These are phyloP conservation scores for Apteryx mantelli DNA, from an alignment of 2,113 vertebrate genomes.

Conservation along the genomic window DNA sequence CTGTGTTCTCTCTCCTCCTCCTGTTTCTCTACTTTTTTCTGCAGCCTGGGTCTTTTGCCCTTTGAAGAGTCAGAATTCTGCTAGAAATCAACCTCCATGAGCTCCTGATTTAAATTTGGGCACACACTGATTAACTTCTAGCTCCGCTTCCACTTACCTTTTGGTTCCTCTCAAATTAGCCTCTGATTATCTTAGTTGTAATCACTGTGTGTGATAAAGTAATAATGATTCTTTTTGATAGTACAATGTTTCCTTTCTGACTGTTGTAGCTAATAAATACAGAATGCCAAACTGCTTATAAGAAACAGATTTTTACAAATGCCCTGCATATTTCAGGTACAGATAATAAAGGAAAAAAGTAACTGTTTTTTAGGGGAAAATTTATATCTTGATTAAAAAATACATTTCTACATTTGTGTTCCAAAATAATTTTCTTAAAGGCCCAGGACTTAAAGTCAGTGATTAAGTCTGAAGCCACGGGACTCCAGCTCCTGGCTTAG, in stretches of 20 bases:
- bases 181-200: conserved; percentile 58
- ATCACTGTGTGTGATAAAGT: conserved; percentile 49
- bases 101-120: neutral
- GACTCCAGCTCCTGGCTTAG: neutral
- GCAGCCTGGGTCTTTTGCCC: neutral
- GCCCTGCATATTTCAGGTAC: conserved; percentile 39
- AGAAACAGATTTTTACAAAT: conserved; percentile 70
- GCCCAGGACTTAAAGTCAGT: neutral
- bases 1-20: fast-evolving
- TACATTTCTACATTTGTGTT: conserved; percentile 16
- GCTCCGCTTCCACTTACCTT: neutral
- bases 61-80: neutral
- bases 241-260: conserved; percentile 49
- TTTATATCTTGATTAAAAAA: conserved; percentile 17
- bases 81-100: neutral
- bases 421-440: neutral
- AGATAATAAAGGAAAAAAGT: conserved; percentile 63
- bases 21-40: neutral
- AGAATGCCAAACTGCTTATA: conserved; percentile 63
- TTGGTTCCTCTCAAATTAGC: conserved; percentile 22
- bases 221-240: conserved; percentile 64
- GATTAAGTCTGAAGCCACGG: neutral
- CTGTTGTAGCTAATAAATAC: conserved; percentile 55
- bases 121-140: neutral
- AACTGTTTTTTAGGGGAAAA: conserved; percentile 40